Base-by-base conservation (phyloP, 2,797 vertebrate genomes). In the Micropoecilia bifurca region DNA sequence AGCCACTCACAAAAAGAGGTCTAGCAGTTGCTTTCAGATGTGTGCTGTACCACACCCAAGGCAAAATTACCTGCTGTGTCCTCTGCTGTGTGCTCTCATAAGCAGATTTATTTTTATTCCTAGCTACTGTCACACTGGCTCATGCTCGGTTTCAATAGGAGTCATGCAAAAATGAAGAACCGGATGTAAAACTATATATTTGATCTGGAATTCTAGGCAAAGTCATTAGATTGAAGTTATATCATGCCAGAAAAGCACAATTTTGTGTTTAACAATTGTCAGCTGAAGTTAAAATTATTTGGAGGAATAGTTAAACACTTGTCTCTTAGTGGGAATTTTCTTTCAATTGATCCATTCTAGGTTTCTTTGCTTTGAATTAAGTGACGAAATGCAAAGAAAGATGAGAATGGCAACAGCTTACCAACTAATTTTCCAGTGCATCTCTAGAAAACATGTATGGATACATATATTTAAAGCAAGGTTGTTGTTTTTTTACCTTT, bases 1-100 rank as follows among this genome's bases (percentile, higher is more conserved):
- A 75, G 71, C 82, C 46, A 81, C 83, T 81, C 39, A 80, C 87
- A 85, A 76, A 73, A 78, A 50, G 71, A 75, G 80, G 74, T 83
- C 79, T 57, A 78, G 78, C 59, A 71, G 47, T 71, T 71, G 78
- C 84, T 90, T 88, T 91, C 88, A 88, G 79, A 75, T 81, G 33
- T 71, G 76, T 47, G 46, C 63, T 66, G 81, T 10, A 71, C 83
- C 81, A 84, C 80, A 79, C 79, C 83, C 33, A 53, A 61, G 55
- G 71, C 50, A 74, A 77, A 77, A 87, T 73, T 76, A 84, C 81
- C 87, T 80, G 78, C 84, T 89, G 81, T 87, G 79, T 82, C 75
- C 30, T 4, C 83, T 72, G 30, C 84, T 78, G 74, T 80, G 71
- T 81, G 69, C 41, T 69, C 78, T 88, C 61, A 74, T 59, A 75